Base-by-base conservation (phyloP, 2,113 vertebrate genomes). In the Setophaga kirtlandii region DNA sequence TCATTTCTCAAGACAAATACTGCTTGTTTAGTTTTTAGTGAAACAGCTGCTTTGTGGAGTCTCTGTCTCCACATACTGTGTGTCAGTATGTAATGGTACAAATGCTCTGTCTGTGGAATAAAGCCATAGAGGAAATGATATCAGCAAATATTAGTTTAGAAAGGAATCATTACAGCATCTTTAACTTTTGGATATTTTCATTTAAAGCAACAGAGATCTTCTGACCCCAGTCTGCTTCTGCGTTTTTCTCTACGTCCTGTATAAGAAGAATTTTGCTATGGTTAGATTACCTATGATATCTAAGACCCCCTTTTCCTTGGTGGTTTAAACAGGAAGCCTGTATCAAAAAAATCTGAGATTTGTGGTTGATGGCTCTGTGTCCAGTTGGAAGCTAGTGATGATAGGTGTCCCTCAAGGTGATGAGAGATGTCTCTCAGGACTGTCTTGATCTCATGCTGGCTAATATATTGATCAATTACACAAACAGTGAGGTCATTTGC, bases 271-370 rank as follows among this genome's bases (percentile, higher is more conserved):
- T n/a, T 23, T 17, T 44, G 5, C 16, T 1, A 0, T 9, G 7
- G 1, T 58, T 52, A 12, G 8, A 21, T 56, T 71, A 18, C 2
- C 1, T 1, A 1, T 65, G 20, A 16, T 58, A 52, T 12, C 3
- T 44, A 46, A 44, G 8, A 62, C 1, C 5, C 1, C 1, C 0
- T 7, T 71, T 15, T 37, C 10, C 11, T 65, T 21, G 4, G 0
- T 30, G 2, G 35, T 74, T 81, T 62, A 53, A 83, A 80, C 4
- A 21, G 21, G 24, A 87, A 76, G 1, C 2, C 33, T 73, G 14
- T 31, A 46, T 53, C 22, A 37, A 53, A 62, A 70, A 44, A 53
- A 27, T 4, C 27, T 35, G 30, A 47, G 30, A 53, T 63, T 56
- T 35, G 3, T 49, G 25, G 11, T 56, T 35, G 12, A 12, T 56